Evolutionary conservation across 2,888 invertebrate genomes (phyloP).

Genomic region (Theretra japonica): DNA sequence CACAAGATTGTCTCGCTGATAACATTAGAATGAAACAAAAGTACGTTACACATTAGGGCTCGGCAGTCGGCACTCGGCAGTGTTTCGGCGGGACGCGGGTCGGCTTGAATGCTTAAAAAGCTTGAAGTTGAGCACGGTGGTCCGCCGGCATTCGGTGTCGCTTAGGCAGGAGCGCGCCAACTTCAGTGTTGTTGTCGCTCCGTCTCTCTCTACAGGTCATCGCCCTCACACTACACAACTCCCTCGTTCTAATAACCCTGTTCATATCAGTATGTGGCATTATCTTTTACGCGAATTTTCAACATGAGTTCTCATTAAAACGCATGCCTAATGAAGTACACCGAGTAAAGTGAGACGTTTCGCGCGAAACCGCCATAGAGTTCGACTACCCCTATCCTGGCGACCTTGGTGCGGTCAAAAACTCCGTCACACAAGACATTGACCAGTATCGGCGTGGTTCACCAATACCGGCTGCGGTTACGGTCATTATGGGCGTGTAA

Average conservation of each 20-base stretch:
- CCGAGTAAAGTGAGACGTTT: slow-evolving; percentile 1
- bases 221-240: slow-evolving; percentile 72
- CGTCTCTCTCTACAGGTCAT: slow-evolving; percentile 79
- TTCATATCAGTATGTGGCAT: slow-evolving; percentile 60
- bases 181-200: slow-evolving; percentile 83
- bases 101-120: slow-evolving; percentile 5
- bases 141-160: not conserved
- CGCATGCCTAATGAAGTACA: not conserved
- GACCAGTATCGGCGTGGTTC: slow-evolving; percentile 63
- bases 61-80: not conserved
- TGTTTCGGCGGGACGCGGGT: not conserved
- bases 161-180: slow-evolving; percentile 62
- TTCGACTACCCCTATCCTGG: slow-evolving; percentile 71
- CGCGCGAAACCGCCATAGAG: slow-evolving; percentile 55
- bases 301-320: slow-evolving; percentile 34
- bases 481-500: slow-evolving; percentile 64
- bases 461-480: slow-evolving; percentile 64
- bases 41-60: slow-evolving; percentile 5
- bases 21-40: slow-evolving; percentile 6
- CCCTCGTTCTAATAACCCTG: slow-evolving; percentile 80
- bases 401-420: slow-evolving; percentile 80
- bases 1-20: not conserved
- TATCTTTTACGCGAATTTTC: slow-evolving; percentile 55
- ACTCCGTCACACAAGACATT: slow-evolving; percentile 70
- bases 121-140: slow-evolving; percentile 13